Conservation (phyloP, 2,113 vertebrate species). For the Crotalus helleri region DNA sequence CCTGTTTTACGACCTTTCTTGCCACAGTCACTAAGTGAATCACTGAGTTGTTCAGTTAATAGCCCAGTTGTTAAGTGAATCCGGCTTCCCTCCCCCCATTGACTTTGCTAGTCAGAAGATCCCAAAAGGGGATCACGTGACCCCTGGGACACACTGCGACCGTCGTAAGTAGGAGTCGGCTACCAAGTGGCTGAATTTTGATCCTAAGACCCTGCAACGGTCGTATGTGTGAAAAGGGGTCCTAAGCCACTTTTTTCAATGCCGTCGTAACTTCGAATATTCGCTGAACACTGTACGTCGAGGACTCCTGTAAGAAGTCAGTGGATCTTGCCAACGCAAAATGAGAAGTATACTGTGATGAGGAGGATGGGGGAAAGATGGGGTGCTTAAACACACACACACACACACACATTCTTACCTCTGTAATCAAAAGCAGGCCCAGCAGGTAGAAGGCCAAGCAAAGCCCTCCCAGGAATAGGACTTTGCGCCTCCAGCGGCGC, state of each 20-base stretch:
- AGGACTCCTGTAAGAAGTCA: background rate
- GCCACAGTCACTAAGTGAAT: too few species aligned
- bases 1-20: too few species aligned
- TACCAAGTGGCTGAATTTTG: background rate
- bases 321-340: background rate
- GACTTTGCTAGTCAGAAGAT: background rate
- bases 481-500: constrained; percentile 80
- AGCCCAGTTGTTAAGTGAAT: background rate
- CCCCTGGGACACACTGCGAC: too few species aligned
- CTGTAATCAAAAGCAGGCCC: constrained; percentile 84
- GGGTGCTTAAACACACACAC: too few species aligned
- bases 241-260: background rate
- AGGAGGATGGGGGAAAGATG: background rate
- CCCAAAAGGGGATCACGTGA: too few species aligned
- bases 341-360: background rate
- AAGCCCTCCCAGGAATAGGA: constrained; percentile 65
- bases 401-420: constrained; percentile 56
- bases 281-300: background rate
- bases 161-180: background rate
- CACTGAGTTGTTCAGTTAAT: too few species aligned
- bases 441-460: constrained; percentile 81
- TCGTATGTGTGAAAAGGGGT: background rate
- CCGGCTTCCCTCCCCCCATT: background rate
- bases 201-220: background rate
- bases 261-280: background rate